Base-by-base conservation (phyloP, 1,140 invertebrate genomes). In the Euwallacea fornicatus region DNA sequence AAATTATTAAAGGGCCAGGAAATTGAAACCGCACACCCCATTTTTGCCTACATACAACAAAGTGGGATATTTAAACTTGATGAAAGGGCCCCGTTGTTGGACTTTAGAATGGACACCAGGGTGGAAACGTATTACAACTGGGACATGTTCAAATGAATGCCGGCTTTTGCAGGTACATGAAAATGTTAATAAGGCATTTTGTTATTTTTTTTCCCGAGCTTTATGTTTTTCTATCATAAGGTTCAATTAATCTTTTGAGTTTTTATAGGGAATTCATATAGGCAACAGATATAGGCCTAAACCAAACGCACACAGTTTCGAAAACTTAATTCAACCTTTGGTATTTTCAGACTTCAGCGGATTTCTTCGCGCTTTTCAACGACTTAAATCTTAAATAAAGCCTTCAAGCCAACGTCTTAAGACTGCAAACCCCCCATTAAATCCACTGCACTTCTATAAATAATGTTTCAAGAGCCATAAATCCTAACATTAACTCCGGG, bases 381-480 rank as follows among this genome's bases (percentile, higher is more conserved):
- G 21, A 33, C 21, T 33, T 33, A 33, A 33, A 33, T 33, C 21
- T 56, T 56, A 33, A 33, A 33, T 33, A 33, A 33, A 33, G 21
- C 21, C 21, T 33, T 33, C 21, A 33, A 33, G 33, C 33, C 9
- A 60, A 60, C 58, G 42, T 60, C 21, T 60, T 60, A 42, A 60
- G 33, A 60, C 33, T 42, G 58, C n/a, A 60, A 60, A 60, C 13
- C 3, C 33, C 42, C 58, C 58, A 60, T 60, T 59, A 59, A 33
- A 59, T n/a, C 9, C 56, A 59, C 56, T 60, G 41, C 13, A 60
- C 58, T 60, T 60, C 58, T 60, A 60, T 60, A 60, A 60, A 60
- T 60, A 60, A 60, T 60, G 21, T 60, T 42, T 60, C 58, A 33
- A 60, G 58, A 42, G 42, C 58, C 58, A 60, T 60, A 60, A 60